Evolutionary conservation across 2,888 invertebrate species (phyloP).

Genomic region (Tupiocoris notatus): DNA sequence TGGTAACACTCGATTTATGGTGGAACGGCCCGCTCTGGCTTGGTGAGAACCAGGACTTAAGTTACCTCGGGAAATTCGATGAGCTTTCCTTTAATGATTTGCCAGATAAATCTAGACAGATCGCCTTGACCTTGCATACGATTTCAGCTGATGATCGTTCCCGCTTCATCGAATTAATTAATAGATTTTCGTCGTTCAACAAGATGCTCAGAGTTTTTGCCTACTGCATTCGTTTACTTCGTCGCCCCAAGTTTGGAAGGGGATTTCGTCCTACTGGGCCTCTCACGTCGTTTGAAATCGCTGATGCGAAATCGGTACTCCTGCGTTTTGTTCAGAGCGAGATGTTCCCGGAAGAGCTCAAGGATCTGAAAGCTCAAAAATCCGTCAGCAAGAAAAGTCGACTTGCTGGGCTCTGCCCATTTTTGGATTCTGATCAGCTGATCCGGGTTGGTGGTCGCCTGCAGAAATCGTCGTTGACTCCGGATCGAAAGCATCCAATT

Average conservation of each 20-base stretch:
- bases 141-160: too few species aligned
- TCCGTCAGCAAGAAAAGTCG: background rate
- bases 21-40: slow-evolving; percentile 9
- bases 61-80: background rate
- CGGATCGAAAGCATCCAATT: slow-evolving; percentile 1
- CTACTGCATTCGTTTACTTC: background rate
- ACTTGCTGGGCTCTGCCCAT: background rate
- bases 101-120: background rate
- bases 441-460: slow-evolving; percentile 8
- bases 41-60: background rate
- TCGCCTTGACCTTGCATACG: too few species aligned
- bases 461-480: background rate
- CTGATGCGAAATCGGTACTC: background rate
- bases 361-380: background rate
- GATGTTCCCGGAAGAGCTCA: background rate
- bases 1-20: background rate
- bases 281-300: background rate
- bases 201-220: background rate
- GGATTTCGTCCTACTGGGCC: background rate
- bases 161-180: too few species aligned
- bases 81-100: background rate
- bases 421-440: background rate
- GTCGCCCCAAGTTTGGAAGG: background rate
- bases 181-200: background rate
- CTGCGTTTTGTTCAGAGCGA: background rate